A percentile compares a stretch with the other conserved stretches of the same genome.
Conservation (phyloP, 1,140 invertebrate genomes). For the Tigriopus japonicus region DNA sequence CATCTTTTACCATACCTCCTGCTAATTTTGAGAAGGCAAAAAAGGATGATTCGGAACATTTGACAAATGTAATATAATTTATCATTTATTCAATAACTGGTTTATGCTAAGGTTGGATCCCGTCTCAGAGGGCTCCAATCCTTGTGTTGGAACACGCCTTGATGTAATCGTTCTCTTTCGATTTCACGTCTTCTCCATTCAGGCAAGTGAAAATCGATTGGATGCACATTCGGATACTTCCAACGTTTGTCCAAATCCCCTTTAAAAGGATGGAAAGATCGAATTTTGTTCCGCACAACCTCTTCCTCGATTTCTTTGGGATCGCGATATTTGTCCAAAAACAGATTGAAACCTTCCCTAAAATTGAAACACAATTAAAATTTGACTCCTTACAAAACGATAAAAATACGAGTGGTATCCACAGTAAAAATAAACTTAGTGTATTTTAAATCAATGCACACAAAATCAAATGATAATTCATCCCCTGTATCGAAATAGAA, state of each 20-base stretch:
- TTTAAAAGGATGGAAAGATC: conserved; percentile 7
- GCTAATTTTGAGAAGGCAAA: no score
- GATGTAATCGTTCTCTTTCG: not conserved
- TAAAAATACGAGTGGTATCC: no score
- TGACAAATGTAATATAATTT: no score
- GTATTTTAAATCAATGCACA: no score
- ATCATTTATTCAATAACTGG: no score
- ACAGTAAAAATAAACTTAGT: no score
- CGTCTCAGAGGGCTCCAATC: conserved; percentile 1
- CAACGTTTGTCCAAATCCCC: not conserved
- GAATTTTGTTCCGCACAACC: conserved; percentile 40
- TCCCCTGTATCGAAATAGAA: no score
- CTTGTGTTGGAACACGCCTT: conserved; percentile 2
- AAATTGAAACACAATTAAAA: no score
- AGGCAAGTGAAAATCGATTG: not conserved
- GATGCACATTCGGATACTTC: not conserved
- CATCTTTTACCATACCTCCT: no score
- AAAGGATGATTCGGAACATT: no score
- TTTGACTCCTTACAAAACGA: no score
- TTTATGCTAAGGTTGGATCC: conserved; percentile 3
- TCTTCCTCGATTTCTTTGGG: conserved; percentile 70
- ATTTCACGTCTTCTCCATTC: conserved; percentile 2
- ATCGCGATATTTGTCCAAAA: conserved; percentile 78
- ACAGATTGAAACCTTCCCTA: conserved; percentile 27
- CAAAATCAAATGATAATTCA: no score